A percentile compares a stretch with the other conserved stretches of the same genome.
Conservation (phyloP, 2,797 vertebrate species). For the Lates japonicus region DNA sequence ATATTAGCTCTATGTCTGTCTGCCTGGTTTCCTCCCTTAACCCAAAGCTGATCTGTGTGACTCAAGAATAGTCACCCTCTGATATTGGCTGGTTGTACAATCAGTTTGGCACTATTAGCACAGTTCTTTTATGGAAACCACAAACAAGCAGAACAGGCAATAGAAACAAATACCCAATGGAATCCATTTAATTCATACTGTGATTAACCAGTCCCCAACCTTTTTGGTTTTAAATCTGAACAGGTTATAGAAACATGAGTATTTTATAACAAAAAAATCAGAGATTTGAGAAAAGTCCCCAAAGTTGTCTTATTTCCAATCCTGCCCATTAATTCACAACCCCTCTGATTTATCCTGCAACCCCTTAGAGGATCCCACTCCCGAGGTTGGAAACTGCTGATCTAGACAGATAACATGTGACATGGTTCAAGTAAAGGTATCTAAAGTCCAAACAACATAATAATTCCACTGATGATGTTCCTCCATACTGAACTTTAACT, state of each 20-base stretch:
- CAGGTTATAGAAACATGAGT: too few species aligned
- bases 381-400: not conserved
- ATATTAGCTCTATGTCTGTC: constrained; percentile 31
- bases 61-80: not conserved
- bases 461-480: not conserved
- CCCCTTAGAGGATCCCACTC: not conserved
- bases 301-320: not conserved
- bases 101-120: too few species aligned
- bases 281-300: not conserved
- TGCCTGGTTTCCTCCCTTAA: constrained; percentile 20
- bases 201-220: not conserved
- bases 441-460: not conserved
- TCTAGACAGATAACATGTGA: not conserved
- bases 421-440: not conserved
- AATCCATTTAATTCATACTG: too few species aligned
- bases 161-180: too few species aligned
- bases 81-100: not conserved
- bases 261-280: not conserved
- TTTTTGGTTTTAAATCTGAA: not conserved
- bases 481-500: not conserved
- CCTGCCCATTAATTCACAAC: not conserved
- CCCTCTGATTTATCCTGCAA: not conserved
- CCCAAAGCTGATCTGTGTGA: not conserved
- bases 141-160: not conserved
- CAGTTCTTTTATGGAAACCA: not conserved